Percentiles rank a stretch among this genome's conserved stretches.
Conservation (phyloP, 2,797 vertebrate genomes). For the Gymnothorax javanicus region DNA sequence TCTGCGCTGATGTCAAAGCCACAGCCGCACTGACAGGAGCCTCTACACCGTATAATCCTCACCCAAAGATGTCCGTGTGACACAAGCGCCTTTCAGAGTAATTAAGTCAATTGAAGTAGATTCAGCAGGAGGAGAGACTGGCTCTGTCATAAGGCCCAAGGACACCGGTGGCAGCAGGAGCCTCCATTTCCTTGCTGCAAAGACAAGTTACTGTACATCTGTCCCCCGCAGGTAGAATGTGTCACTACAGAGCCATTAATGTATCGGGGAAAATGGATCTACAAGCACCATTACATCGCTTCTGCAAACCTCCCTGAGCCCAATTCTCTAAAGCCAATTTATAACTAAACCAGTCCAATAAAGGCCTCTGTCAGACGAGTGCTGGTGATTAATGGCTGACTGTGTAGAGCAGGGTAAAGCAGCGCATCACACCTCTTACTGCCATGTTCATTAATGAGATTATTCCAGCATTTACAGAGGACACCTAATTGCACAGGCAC, state of each 20-base stretch:
- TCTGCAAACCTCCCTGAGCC: background rate
- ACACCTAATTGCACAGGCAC: background rate
- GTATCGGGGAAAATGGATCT: background rate
- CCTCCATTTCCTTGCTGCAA: background rate
- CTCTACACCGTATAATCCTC: background rate
- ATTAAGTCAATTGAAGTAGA: slow-evolving; percentile 15
- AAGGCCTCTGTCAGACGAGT: background rate
- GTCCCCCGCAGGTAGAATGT: background rate
- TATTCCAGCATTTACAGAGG: background rate
- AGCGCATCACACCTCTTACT: background rate
- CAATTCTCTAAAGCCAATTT: background rate
- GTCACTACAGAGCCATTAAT: background rate
- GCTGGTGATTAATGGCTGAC: background rate
- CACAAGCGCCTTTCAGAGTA: background rate
- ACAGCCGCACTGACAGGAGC: background rate
- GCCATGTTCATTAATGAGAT: background rate
- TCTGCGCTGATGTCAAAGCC: background rate
- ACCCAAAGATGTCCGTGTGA: background rate
- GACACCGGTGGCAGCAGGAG: background rate
- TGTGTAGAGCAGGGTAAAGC: background rate
- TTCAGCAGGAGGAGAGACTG: background rate
- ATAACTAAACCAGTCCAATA: background rate
- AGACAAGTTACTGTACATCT: slow-evolving; percentile 5
- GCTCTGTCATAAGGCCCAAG: background rate
- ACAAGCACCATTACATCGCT: background rate